Percentiles rank a stretch among this genome's conserved stretches.
These are phyloP conservation scores for Nesoenas mayeri DNA, from an alignment of 2,113 vertebrate species.

Conservation along the genomic window DNA sequence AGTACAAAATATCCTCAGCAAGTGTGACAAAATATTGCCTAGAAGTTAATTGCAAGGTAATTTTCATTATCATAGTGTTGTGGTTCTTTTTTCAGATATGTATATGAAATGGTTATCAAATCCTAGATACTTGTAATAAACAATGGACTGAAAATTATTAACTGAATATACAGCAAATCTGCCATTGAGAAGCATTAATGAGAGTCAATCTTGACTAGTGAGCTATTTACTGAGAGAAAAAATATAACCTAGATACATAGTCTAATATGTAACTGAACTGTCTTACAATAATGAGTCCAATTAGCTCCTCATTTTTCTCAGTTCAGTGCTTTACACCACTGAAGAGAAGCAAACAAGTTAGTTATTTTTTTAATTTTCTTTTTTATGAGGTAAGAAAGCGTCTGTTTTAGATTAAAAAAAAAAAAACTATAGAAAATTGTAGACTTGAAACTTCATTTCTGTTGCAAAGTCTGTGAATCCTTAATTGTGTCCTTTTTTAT, in stretches of 20 bases:
- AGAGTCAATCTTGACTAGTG: not conserved
- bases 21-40: not conserved
- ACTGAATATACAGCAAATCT: not conserved
- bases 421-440: not conserved
- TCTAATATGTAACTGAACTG: not conserved
- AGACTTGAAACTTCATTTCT: not conserved
- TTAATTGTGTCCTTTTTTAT: rapidly evolving
- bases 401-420: not conserved
- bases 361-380: not conserved
- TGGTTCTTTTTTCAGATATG: not conserved
- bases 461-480: not conserved
- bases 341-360: not conserved
- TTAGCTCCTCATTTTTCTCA: not conserved
- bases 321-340: not conserved
- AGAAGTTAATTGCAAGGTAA: not conserved
- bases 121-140: not conserved
- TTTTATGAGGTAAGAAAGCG: not conserved
- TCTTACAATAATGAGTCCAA: not conserved
- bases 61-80: not conserved
- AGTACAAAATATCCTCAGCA: not conserved
- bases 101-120: not conserved
- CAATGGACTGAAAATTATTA: not conserved
- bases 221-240: not conserved
- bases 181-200: not conserved
- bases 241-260: not conserved